These are phyloP conservation scores for Fistularia commersonii DNA, from an alignment of 2,797 vertebrate species.

Conservation along the genomic window DNA sequence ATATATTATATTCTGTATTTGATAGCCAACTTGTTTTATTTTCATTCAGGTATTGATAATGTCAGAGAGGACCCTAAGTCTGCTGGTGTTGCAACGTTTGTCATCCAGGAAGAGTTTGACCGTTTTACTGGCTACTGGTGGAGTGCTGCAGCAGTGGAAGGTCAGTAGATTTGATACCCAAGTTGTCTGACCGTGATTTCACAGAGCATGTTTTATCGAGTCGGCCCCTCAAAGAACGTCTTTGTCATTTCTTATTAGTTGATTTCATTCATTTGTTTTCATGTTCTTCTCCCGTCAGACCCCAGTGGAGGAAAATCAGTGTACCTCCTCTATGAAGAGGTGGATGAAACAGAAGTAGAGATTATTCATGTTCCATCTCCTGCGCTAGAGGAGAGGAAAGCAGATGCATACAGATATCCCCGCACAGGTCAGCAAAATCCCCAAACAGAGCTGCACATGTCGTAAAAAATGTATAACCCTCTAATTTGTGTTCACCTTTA, in stretches of 20 bases:
- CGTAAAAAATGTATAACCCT: not conserved
- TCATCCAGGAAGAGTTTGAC: slow-evolving; percentile 98
- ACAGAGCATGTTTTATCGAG: not conserved
- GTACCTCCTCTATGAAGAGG: slow-evolving; percentile 91
- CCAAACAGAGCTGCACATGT: no score
- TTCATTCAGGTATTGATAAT: slow-evolving; percentile 81
- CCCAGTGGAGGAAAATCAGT: slow-evolving; percentile 82
- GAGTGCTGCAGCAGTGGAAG: slow-evolving; percentile 87
- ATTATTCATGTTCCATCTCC: slow-evolving; percentile 96
- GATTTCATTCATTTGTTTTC: not conserved
- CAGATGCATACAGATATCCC: slow-evolving; percentile 94
- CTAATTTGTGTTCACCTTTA: not conserved
- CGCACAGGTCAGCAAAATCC: slow-evolving; percentile 81
- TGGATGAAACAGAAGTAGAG: slow-evolving; percentile 96
- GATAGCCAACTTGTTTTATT: not conserved
- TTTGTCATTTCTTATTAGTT: no score
- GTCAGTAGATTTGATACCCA: slow-evolving; percentile 52
- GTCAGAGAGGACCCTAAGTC: slow-evolving; percentile 93
- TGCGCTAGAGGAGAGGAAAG: slow-evolving; percentile 93
- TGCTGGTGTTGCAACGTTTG: slow-evolving; percentile 94
- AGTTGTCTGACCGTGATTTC: no score
- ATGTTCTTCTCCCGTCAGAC: slow-evolving; percentile 61
- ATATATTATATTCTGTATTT: not conserved
- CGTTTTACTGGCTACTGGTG: slow-evolving; percentile 98
- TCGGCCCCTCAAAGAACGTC: not conserved